phyloP scores from a whole-genome alignment of 2,113 vertebrate species.

The Phalacrocorax pelagicus region DNA sequence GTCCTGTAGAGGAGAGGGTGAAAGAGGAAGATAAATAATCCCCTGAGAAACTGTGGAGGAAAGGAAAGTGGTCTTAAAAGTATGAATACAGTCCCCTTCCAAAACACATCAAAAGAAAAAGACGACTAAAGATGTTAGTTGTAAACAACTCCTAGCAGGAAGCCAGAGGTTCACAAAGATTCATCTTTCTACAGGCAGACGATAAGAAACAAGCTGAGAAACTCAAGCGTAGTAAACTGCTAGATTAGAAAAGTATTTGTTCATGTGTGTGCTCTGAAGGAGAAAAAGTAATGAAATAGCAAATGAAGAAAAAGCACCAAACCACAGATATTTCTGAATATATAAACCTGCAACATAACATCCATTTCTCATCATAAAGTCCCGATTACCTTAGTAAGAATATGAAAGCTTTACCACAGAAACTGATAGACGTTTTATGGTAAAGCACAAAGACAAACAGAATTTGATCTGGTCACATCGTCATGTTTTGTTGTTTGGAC shows the following conservation, averaged over 20 bases:
- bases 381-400: background rate
- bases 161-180: background rate
- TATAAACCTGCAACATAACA: background rate
- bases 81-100: background rate
- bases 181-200: background rate
- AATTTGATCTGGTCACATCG: background rate
- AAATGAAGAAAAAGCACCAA: background rate
- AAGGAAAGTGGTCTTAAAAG: background rate
- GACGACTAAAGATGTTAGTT: background rate
- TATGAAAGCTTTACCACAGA: background rate
- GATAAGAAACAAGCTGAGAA: conserved; percentile 17
- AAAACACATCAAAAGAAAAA: background rate
- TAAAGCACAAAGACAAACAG: background rate
- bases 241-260: background rate
- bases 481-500: background rate
- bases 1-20: background rate
- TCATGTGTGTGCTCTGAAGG: background rate
- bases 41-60: background rate
- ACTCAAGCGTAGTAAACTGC: background rate
- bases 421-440: background rate
- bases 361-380: background rate
- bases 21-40: background rate
- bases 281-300: background rate
- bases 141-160: conserved; percentile 2
- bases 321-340: background rate